Base-by-base conservation (phyloP, 1,140 invertebrate species). In the Campodea augens region DNA sequence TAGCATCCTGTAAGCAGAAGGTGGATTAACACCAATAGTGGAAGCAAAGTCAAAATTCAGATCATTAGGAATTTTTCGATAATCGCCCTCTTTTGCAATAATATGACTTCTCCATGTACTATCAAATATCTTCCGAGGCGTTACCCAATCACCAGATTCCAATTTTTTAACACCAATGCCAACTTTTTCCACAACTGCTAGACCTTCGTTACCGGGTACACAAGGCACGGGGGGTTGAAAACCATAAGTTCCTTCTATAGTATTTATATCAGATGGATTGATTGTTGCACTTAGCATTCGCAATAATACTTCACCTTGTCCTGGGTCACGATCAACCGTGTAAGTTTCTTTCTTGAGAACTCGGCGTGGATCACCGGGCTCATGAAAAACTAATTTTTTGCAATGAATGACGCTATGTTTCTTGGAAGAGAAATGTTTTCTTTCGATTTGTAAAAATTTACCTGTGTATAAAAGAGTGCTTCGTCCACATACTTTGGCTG, bases 261-360 rank as follows among this genome's bases (percentile, higher is more conserved):
- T 92, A 59, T 98, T 98, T n/a, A 98, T 91, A 61, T 98, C 95
- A 3, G 93, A 89, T 18, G 95, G 93, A 66, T 99, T 98, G 2
- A 98, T 76, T 4, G 93, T 87, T 2, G 90, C 74, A 25, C 88
- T 79, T 27, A 95, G 51, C 76, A 95, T 88, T 64, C 82, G 80
- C 0, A 97, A 73, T n/a, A 88, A 32, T 32, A 32, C 27, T 32
- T 32, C 7, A 15, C 15, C 27, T 10, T 7, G 7, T 15, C 27
- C 27, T 32, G 27, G 27, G 15, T 7, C 7, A 7, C 7, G 7
- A 7, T 32, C 27, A 32, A 32, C 15, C 27, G 7, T 32, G 27
- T 10, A 32, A 15, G 27, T 32, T 15, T 32, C 27, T 15, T 10
- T 7, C 27, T 32, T 32, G 27, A 32, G 27, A 7, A 32, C 27